Percentiles rank a stretch among this genome's conserved stretches.
Conservation (phyloP, 2,113 vertebrate genomes). For the Neolamprologus modestus region DNA sequence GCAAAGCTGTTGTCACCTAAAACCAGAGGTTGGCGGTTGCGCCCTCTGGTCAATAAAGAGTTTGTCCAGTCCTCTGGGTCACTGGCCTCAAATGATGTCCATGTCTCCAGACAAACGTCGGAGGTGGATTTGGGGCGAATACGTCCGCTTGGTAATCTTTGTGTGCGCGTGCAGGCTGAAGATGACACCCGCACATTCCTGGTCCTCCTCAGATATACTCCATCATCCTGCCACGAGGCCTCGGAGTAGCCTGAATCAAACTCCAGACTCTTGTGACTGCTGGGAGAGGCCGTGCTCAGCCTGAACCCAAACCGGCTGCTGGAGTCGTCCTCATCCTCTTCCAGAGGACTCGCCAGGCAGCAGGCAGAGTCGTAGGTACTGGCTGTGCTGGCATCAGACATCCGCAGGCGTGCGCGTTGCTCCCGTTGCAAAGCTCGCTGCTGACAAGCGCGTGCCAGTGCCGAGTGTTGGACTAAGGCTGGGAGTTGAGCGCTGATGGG, state of each 20-base stretch:
- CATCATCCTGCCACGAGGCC: constrained; percentile 86
- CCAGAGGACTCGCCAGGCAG: constrained; percentile 76
- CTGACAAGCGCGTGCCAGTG: constrained; percentile 40
- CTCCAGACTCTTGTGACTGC: constrained; percentile 82
- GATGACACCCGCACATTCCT: constrained; percentile 76
- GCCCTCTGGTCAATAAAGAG: constrained; percentile 83
- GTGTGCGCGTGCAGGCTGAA: constrained; percentile 54
- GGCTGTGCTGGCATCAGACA: constrained; percentile 74
- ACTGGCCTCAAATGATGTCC: constrained; percentile 77
- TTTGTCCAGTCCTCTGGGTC: constrained; percentile 87
- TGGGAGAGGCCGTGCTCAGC: constrained; percentile 64
- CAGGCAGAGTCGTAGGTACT: constrained; percentile 82
- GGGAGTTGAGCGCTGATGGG: constrained; percentile 25
- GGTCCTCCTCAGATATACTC: constrained; percentile 61
- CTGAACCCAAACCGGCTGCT: constrained; percentile 31
- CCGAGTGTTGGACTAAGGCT: constrained; percentile 32
- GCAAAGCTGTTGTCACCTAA: constrained; percentile 95
- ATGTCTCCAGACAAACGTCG: constrained; percentile 85
- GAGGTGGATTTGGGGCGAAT: constrained; percentile 83
- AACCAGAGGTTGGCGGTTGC: constrained; percentile 89
- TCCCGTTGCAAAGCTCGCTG: constrained; percentile 61
- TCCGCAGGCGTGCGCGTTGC: constrained; percentile 49
- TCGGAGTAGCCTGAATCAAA: constrained; percentile 94
- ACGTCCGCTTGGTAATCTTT: constrained; percentile 58
- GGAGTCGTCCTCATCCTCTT: constrained; percentile 62